Conservation (phyloP, 2,888 invertebrate genomes). For the Acrocyrtus sp. region DNA sequence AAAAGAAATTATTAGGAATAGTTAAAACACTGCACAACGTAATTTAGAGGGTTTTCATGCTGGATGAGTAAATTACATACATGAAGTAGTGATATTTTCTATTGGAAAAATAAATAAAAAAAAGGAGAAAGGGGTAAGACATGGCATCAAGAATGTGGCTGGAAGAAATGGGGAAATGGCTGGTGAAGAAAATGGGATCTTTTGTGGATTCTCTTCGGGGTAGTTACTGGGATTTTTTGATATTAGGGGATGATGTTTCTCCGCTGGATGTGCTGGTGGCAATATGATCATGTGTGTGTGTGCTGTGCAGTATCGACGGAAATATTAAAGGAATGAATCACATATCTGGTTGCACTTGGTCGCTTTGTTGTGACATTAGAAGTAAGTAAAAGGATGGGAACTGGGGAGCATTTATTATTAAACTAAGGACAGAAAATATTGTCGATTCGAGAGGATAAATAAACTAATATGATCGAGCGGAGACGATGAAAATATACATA, state of each 20-base stretch:
- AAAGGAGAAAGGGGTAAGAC: conserved; percentile 19
- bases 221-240: conserved; percentile 43
- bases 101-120: conserved; percentile 44
- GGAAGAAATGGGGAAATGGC: too few relatives aligned
- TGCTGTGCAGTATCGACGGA: neutral
- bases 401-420: conserved; percentile 16
- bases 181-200: conserved; percentile 29
- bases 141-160: neutral
- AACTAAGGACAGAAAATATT: conserved; percentile 27
- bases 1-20: neutral
- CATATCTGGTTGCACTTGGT: neutral
- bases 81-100: neutral
- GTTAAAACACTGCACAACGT: neutral
- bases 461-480: conserved; percentile 47
- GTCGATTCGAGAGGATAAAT: conserved; percentile 39
- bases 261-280: conserved; percentile 11
- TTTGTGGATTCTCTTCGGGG: conserved; percentile 40
- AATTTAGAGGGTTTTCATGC: neutral
- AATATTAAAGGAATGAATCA: conserved; percentile 25
- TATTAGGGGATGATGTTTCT: neutral
- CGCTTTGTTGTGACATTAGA: conserved; percentile 36
- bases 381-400: conserved; percentile 17
- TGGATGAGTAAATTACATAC: neutral
- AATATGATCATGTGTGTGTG: too few relatives aligned
- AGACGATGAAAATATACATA: conserved; percentile 45